Conservation (phyloP, 2,113 vertebrate genomes). For the Barnardius zonarius region DNA sequence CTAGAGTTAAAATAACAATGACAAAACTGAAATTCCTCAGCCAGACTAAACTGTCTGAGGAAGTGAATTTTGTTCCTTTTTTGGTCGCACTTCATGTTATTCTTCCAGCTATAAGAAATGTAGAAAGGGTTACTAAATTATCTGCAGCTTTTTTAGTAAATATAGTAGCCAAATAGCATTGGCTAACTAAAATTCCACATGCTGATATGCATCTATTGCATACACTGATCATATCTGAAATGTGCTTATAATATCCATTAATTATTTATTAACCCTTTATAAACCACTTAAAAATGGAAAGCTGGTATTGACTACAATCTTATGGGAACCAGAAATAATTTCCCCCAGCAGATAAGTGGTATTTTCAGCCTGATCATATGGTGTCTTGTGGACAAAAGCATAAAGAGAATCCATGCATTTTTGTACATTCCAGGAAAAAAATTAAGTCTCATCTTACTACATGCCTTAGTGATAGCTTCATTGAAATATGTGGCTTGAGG, state of each 20-base stretch:
- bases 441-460: neutral
- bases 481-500: neutral
- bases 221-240: conserved; percentile 24
- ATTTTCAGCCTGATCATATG: neutral
- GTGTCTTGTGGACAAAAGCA: neutral
- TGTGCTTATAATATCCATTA: neutral
- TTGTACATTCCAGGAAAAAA: neutral
- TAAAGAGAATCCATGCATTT: neutral
- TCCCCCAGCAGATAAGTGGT: neutral
- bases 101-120: neutral
- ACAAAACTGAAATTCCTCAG: neutral
- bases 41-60: neutral
- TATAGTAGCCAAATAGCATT: neutral
- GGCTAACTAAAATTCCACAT: neutral
- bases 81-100: neutral
- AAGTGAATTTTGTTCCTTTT: conserved; percentile 16
- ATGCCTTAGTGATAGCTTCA: neutral
- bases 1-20: neutral
- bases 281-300: neutral
- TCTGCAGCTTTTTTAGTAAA: conserved; percentile 49
- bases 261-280: conserved; percentile 43
- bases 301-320: neutral
- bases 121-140: conserved; percentile 1
- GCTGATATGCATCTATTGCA: neutral
- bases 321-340: neutral